phyloP scores from a whole-genome alignment of 2,888 invertebrate genomes.

The Eristalis pertinax region DNA sequence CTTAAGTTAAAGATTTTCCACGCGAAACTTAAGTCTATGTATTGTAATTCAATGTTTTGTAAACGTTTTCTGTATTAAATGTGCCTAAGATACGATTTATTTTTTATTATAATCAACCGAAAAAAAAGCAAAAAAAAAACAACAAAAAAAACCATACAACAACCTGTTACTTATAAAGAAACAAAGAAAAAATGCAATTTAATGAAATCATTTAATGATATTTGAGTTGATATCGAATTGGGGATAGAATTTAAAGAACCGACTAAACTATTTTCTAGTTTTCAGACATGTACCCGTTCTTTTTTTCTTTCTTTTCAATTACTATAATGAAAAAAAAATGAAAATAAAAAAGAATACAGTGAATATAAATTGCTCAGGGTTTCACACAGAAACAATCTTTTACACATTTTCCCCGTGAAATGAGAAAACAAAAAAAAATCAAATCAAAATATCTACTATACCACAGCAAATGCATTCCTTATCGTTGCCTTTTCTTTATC shows the following conservation, averaged over 20 bases:
- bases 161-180: conserved; percentile 71
- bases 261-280: conserved; percentile 14
- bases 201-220: conserved; percentile 44
- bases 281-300: conserved; percentile 15
- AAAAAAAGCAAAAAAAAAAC: not conserved
- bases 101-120: conserved; percentile 58
- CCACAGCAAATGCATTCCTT: conserved; percentile 28
- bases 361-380: conserved; percentile 65
- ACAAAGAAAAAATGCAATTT: conserved; percentile 33
- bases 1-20: conserved; percentile 32
- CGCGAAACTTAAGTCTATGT: conserved; percentile 26
- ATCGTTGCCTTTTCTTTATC: conserved; percentile 44
- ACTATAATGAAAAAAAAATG: conserved; percentile 52
- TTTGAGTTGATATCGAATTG: conserved; percentile 50
- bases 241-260: conserved; percentile 59
- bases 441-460: conserved; percentile 29
- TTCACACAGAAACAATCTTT: conserved; percentile 70
- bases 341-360: conserved; percentile 48
- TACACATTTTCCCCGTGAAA: conserved; percentile 43
- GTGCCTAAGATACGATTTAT: conserved; percentile 77
- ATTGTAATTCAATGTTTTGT: conserved; percentile 53
- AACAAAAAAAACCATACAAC: conserved; percentile 1
- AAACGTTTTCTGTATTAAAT: conserved; percentile 76
- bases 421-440: not conserved
- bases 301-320: too few species aligned